phyloP scores from a whole-genome alignment of 2,888 invertebrate species.

The Caenorhabditis doughertyi region DNA sequence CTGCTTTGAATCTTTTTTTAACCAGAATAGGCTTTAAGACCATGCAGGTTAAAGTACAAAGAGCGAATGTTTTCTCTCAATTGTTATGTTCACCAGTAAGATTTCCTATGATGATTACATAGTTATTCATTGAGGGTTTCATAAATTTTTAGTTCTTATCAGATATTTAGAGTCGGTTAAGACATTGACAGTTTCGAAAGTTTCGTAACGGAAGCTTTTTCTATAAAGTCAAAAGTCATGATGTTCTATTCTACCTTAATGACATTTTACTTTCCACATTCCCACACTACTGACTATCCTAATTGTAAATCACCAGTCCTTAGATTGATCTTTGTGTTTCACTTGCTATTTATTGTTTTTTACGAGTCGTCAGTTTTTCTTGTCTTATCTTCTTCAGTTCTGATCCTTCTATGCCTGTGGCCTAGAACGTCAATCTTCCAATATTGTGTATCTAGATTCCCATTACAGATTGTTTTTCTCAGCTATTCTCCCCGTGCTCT shows the following conservation, averaged over 20 bases:
- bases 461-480: background rate
- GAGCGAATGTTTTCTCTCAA: background rate
- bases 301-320: too few relatives aligned
- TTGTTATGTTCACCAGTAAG: background rate
- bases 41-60: conserved; percentile 19
- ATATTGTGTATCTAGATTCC: too few relatives aligned
- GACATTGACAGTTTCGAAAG: conserved; percentile 22
- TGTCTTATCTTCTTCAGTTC: too few relatives aligned
- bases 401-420: too few relatives aligned
- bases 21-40: background rate
- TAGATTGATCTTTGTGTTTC: too few relatives aligned
- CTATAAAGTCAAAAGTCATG: background rate
- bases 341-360: too few relatives aligned
- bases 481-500: background rate
- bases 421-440: too few relatives aligned
- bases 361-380: too few relatives aligned
- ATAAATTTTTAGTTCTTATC: conserved; percentile 5
- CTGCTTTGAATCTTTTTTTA: background rate
- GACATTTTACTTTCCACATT: background rate
- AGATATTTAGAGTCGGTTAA: background rate
- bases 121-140: background rate
- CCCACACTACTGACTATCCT: too few relatives aligned
- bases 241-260: background rate
- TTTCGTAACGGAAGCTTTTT: conserved; percentile 21
- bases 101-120: background rate